These are phyloP conservation scores for Brienomyrus longianalis DNA, from an alignment of 2,113 vertebrate genomes.

Conservation along the genomic window DNA sequence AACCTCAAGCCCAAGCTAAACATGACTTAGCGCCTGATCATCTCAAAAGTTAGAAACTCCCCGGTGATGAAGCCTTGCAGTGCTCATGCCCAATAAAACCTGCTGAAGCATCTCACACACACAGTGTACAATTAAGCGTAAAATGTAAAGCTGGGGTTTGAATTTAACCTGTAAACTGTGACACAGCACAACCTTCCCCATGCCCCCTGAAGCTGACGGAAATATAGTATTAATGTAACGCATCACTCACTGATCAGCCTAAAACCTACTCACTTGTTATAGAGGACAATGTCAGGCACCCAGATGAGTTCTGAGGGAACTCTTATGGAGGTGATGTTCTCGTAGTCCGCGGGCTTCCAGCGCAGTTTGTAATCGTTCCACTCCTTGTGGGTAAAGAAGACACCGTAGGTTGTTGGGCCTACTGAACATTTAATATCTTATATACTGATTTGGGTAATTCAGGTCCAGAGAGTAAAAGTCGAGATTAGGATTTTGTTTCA, in stretches of 20 bases:
- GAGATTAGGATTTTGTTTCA: no score
- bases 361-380: slow-evolving; percentile 73
- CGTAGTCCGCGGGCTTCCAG: slow-evolving; percentile 64
- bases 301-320: slow-evolving; percentile 75
- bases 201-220: background rate
- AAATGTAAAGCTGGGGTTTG: no score
- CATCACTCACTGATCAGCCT: background rate
- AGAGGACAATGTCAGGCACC: slow-evolving; percentile 70
- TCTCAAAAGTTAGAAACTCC: no score
- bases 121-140: background rate
- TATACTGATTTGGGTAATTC: no score
- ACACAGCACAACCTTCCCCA: background rate
- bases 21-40: no score
- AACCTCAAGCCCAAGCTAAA: no score
- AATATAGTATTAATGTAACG: background rate
- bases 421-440: background rate
- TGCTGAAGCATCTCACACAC: background rate
- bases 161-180: no score
- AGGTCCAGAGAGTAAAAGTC: no score
- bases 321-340: slow-evolving; percentile 67
- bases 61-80: background rate
- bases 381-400: slow-evolving; percentile 51
- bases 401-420: background rate
- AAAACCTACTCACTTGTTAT: slow-evolving; percentile 64
- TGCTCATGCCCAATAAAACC: background rate